Evolutionary conservation across 35 echinoderm and acorn worm genomes (phyloP), one percentile per base, ranked within the genome.

Genomic region (Stichopus chloronotus): DNA sequence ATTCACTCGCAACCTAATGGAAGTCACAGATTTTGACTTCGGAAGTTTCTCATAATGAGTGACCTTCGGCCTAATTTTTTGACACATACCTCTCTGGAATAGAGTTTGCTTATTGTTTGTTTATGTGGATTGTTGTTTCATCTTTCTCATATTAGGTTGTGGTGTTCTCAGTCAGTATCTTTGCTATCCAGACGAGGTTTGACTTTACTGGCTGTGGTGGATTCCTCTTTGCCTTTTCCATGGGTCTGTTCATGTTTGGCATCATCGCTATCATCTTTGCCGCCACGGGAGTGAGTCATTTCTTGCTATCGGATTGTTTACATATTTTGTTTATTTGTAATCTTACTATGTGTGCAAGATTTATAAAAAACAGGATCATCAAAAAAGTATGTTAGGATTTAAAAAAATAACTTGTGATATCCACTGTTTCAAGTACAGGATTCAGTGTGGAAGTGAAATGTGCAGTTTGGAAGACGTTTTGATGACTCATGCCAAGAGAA

Each of bases 241-340:
- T 86, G 90, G 91, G 93, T 43, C 93, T 99, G 52, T 93, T 96
- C 71, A 25, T 96, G n/a, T 96, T 99, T 93, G 97, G 97, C 7
- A 93, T 99, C 92, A 95, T 99, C 56, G 95, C 97, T 54, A 96
- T 99, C 19, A 96, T 99, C 58, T 96, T 99, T 59, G 95, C 97
- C 4, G 91, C 92, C 79, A 96, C 82, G 57, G 71, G 54, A 57
- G 94, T 98, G 55, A 98, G 94, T 90, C 7, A 8, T 6, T 74
- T 21, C 22, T 61, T 4, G 59, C 14, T 61, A 10, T 61, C 59
- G 69, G 22, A 72, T 72, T 21, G 13, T 16, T 72, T 72, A 2
- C 69, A 72, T 4, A 72, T 72, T 16, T 72, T 72, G 1, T 16
- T 72, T 21, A 1, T 4, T 53, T 57, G 25, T 21, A 21, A 53